Conservation (phyloP, 1,140 invertebrate genomes). For the Eubasilissa regina region DNA sequence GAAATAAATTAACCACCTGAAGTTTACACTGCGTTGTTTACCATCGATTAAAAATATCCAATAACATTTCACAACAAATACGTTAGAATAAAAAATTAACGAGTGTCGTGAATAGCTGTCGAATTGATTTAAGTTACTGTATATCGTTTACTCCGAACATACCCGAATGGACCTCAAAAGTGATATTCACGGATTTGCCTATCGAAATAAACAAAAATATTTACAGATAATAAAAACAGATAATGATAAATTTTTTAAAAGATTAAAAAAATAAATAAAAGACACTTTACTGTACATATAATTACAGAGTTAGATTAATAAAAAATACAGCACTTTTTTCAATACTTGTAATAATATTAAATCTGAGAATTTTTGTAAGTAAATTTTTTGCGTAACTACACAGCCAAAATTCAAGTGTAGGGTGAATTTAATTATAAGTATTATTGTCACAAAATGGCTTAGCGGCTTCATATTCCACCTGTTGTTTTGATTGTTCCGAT, state of each 20-base stretch:
- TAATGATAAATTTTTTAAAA: conserved; percentile 28
- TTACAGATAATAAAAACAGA: conserved; percentile 20
- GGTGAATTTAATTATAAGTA: conserved; percentile 7
- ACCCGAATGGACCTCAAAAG: background rate
- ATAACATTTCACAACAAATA: too few species aligned
- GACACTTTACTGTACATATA: background rate
- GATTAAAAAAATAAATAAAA: conserved; percentile 16
- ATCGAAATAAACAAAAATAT: conserved; percentile 11
- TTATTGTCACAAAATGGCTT: conserved; percentile 15
- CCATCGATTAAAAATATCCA: too few species aligned
- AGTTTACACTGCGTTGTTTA: too few species aligned
- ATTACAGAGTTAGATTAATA: background rate
- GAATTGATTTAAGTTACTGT: too few species aligned
- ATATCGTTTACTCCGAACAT: background rate
- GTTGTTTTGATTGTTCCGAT: background rate
- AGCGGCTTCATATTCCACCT: background rate
- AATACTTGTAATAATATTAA: background rate
- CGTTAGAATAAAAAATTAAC: too few species aligned
- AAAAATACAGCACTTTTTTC: conserved; percentile 2
- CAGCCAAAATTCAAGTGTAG: conserved; percentile 11
- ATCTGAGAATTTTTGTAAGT: background rate
- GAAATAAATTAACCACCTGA: too few species aligned
- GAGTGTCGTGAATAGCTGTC: too few species aligned
- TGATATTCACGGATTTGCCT: conserved; percentile 32
- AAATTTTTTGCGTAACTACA: conserved; percentile 4